These are phyloP conservation scores for Pipa parva DNA, from an alignment of 2,113 vertebrate genomes.

Conservation along the genomic window DNA sequence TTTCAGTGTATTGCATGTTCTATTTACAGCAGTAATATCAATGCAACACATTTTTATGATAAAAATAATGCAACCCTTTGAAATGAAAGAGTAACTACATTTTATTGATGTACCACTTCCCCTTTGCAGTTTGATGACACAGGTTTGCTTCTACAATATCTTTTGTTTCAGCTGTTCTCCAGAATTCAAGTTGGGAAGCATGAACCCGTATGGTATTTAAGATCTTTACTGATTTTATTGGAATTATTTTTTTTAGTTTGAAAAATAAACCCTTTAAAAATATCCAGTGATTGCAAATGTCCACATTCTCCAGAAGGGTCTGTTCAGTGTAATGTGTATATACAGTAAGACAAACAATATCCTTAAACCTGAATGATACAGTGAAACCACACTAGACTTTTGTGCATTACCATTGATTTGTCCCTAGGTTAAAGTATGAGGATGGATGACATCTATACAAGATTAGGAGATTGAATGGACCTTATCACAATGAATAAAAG, in stretches of 20 bases:
- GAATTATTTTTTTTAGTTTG: conserved; percentile 12
- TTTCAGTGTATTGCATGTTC: too few species aligned
- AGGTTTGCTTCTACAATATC: too few species aligned
- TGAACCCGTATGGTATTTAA: not conserved
- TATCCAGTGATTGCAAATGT: conserved; percentile 15
- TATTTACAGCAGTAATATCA: too few species aligned
- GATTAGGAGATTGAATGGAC: conserved; percentile 34
- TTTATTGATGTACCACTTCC: too few species aligned
- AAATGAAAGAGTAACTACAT: too few species aligned
- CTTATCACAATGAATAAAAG: conserved; percentile 26
- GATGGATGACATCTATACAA: conserved; percentile 20
- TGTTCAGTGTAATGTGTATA: too few species aligned
- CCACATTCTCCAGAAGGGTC: conserved; percentile 9
- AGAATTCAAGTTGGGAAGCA: not conserved
- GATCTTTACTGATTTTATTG: conserved; percentile 6
- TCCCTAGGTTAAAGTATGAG: conserved; percentile 24
- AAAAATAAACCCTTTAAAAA: conserved; percentile 19
- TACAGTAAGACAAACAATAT: conserved; percentile 20
- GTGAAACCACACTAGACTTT: conserved; percentile 29
- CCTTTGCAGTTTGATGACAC: too few species aligned
- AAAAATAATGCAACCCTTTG: too few species aligned
- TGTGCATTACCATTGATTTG: conserved; percentile 40
- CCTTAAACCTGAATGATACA: conserved; percentile 31
- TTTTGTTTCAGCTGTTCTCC: too few species aligned
- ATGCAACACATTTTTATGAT: too few species aligned